Evolutionary conservation across 2,888 invertebrate species (phyloP).

Genomic region (Thysanoteuthis rhombus): DNA sequence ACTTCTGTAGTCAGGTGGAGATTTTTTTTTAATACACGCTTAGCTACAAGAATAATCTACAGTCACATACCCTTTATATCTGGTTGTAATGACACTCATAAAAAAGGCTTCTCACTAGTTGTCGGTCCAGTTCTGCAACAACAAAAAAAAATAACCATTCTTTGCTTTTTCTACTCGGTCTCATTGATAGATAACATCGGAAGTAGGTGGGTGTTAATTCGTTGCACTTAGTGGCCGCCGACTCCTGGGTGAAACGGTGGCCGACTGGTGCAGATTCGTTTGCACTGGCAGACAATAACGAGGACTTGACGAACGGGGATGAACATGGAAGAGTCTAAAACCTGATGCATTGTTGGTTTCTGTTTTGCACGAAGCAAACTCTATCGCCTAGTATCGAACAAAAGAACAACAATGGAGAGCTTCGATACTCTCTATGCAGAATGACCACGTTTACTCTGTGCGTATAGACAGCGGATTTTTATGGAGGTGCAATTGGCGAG

Average conservation of each 20-base stretch:
- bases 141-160: not conserved
- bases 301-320: not conserved
- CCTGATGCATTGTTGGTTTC: not conserved
- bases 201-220: not conserved
- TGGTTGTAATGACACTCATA: not conserved
- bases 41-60: no score
- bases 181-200: not conserved
- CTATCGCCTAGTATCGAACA: not conserved
- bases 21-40: no score
- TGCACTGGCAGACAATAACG: not conserved
- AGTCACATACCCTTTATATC: no score
- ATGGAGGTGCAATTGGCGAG: no score
- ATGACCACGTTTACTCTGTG: not conserved
- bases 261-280: not conserved
- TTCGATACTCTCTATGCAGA: not conserved
- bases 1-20: no score
- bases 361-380: not conserved
- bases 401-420: not conserved
- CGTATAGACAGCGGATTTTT: not conserved
- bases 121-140: not conserved
- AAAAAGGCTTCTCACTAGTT: not conserved
- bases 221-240: not conserved
- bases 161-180: not conserved
- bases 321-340: not conserved
- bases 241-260: not conserved